phyloP scores from a whole-genome alignment of 2,888 invertebrate genomes.

The Drosophila peninsularis region DNA sequence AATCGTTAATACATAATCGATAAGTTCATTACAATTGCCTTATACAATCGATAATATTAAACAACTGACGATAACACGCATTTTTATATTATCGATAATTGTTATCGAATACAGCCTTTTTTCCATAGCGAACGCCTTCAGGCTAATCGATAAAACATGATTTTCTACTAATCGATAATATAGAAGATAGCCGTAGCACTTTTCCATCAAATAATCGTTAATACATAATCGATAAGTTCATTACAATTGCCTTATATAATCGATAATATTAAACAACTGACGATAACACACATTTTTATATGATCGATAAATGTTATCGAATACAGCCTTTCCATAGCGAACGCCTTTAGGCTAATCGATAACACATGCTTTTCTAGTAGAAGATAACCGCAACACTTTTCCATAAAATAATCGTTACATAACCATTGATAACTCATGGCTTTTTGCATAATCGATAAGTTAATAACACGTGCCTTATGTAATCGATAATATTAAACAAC shows the following conservation, averaged over 20 bases:
- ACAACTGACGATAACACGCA: background rate
- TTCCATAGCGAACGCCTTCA: background rate
- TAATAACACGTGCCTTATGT: background rate
- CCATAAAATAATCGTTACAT: too few species aligned
- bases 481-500: background rate
- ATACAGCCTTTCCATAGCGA: background rate
- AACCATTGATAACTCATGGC: too few species aligned
- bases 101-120: too few species aligned
- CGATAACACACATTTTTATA: background rate
- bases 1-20: background rate
- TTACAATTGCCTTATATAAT: background rate
- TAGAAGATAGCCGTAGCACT: too few species aligned
- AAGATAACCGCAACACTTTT: too few species aligned
- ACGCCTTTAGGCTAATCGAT: background rate
- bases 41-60: background rate
- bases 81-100: background rate
- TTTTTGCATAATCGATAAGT: background rate
- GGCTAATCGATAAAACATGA: background rate
- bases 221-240: background rate
- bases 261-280: background rate
- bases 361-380: background rate
- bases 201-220: too few species aligned
- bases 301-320: background rate
- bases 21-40: background rate
- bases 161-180: background rate